Conservation (phyloP, 2,113 vertebrate genomes). For the Sakesphorus luctuosus region DNA sequence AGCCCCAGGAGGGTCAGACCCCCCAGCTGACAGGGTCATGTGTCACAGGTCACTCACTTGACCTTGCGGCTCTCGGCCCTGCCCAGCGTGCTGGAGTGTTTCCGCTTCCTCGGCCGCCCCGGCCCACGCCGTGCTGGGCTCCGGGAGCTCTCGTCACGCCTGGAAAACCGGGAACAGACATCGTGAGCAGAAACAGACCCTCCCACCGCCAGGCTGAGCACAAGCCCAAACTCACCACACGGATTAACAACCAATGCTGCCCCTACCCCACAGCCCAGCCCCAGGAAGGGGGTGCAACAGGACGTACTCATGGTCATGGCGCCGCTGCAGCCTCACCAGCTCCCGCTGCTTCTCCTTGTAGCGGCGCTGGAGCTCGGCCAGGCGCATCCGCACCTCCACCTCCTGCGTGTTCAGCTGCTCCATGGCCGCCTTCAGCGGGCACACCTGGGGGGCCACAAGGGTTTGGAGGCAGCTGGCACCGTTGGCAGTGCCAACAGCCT, state of each 20-base stretch:
- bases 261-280: accelerated
- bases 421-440: constrained; percentile 89
- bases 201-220: not conserved
- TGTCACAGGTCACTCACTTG: constrained; percentile 82
- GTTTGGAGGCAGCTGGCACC: not conserved
- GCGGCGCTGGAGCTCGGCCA: constrained; percentile 90
- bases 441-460: constrained; percentile 77
- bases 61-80: constrained; percentile 82
- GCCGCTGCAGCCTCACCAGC: constrained; percentile 87
- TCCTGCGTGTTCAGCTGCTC: constrained; percentile 92
- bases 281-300: not conserved
- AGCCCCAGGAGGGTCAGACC: not conserved
- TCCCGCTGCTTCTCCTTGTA: constrained; percentile 97
- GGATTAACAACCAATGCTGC: accelerated
- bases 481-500: not conserved
- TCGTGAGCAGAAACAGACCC: not conserved
- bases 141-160: constrained; percentile 92
- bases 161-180: constrained; percentile 35
- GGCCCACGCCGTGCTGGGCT: constrained; percentile 92
- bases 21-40: not conserved
- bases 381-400: constrained; percentile 88
- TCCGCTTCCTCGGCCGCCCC: constrained; percentile 91
- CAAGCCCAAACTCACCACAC: not conserved
- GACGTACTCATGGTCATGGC: constrained; percentile 43
- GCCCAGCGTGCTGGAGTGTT: constrained; percentile 75